Conservation (phyloP, 2,888 invertebrate genomes). For the Trichacis sp. region DNA sequence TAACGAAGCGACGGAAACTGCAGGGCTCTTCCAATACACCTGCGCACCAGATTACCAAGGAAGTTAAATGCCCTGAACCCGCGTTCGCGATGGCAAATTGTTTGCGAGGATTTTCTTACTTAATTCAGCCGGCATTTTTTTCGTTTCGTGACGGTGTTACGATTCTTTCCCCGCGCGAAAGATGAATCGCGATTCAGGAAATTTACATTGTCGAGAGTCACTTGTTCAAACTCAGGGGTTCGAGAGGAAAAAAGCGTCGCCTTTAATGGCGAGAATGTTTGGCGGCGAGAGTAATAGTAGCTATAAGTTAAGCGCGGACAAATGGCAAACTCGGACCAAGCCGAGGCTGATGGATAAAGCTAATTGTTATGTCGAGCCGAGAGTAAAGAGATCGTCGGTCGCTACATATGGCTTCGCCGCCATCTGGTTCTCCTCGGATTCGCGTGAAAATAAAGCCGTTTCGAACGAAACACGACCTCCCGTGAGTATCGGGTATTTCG, state of each 20-base stretch:
- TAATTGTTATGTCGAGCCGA: slow-evolving; percentile 56
- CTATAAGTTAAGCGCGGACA: slow-evolving; percentile 16
- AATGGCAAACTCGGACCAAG: slow-evolving; percentile 8
- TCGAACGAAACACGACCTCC: slow-evolving; percentile 60
- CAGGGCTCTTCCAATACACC: slow-evolving; percentile 33
- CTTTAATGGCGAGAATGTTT: neutral
- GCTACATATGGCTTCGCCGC: slow-evolving; percentile 51
- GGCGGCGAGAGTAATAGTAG: slow-evolving; percentile 11
- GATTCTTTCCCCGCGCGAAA: no score
- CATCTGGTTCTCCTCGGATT: slow-evolving; percentile 50
- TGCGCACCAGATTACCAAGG: slow-evolving; percentile 39
- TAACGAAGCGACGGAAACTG: slow-evolving; percentile 37
- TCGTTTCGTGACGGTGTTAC: no score
- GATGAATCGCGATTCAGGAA: neutral
- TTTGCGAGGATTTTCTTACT: slow-evolving; percentile 17
- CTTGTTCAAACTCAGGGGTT: neutral
- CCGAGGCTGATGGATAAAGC: slow-evolving; percentile 30
- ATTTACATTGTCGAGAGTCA: neutral
- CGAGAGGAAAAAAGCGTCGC: neutral
- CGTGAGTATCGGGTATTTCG: slow-evolving; percentile 59
- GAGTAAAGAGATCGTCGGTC: slow-evolving; percentile 54
- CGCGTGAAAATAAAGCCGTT: slow-evolving; percentile 58
- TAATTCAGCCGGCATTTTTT: no score
- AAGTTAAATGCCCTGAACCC: slow-evolving; percentile 25
- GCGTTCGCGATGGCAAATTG: slow-evolving; percentile 21